Percentiles rank a stretch among this genome's conserved stretches.
phyloP scores from a whole-genome alignment of 35 echinoderm and acorn worm genomes.

The Diadema setosum region DNA sequence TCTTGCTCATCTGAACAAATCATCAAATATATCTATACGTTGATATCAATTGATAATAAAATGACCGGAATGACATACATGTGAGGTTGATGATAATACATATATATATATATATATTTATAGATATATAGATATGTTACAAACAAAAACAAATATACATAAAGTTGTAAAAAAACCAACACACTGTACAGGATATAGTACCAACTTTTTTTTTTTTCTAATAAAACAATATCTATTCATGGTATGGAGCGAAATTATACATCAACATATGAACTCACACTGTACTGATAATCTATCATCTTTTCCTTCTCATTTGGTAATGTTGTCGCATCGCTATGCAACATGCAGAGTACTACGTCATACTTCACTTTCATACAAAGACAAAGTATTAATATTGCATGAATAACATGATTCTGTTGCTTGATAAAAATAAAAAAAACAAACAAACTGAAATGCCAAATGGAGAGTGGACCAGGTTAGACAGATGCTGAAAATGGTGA shows the following conservation, averaged over 20 bases:
- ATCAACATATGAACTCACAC: background rate
- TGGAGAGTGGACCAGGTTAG: too few relatives aligned
- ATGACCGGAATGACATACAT: constrained; percentile 11
- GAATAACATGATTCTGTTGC: too few relatives aligned
- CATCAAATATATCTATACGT: constrained; percentile 10
- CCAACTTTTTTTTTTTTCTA: background rate
- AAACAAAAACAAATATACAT: constrained; percentile 22
- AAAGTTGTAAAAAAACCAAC: background rate
- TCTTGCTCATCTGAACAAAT: background rate
- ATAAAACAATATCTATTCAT: background rate
- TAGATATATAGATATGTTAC: constrained; percentile 22
- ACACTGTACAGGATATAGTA: background rate
- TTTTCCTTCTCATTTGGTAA: background rate
- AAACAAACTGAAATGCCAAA: background rate
- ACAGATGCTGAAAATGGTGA: background rate
- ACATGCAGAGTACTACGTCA: background rate
- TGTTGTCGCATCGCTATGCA: background rate
- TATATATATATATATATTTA: constrained; percentile 6
- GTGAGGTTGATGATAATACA: background rate
- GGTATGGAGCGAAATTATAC: constrained; percentile 10
- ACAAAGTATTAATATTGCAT: background rate
- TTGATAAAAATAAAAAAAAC: background rate
- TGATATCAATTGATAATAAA: constrained; percentile 15
- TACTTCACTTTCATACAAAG: background rate
- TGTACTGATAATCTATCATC: background rate